These are phyloP conservation scores for Rallus limicola DNA, from an alignment of 2,113 vertebrate species.

Conservation along the genomic window DNA sequence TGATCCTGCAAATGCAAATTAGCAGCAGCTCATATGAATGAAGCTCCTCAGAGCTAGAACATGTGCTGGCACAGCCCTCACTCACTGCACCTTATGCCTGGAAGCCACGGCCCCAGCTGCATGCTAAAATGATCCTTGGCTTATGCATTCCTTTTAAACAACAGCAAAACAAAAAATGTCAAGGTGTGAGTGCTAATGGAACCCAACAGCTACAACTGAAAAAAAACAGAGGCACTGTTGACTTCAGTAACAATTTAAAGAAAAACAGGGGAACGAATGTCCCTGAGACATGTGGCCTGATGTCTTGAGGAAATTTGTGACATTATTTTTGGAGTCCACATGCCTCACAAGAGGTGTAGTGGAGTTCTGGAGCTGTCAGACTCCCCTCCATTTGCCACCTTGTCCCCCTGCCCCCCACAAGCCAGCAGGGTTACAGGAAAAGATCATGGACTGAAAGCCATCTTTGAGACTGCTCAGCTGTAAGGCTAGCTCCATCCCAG, in stretches of 20 bases:
- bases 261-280: background rate
- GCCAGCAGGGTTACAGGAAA: background rate
- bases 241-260: background rate
- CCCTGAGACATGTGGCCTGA: background rate
- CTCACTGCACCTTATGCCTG: background rate
- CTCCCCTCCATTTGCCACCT: background rate
- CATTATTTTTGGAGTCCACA: background rate
- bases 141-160: background rate
- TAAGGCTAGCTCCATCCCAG: background rate
- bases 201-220: background rate
- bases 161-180: background rate
- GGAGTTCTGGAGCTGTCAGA: background rate
- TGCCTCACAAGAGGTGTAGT: accelerated
- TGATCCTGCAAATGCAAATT: background rate
- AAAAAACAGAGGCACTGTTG: background rate
- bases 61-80: background rate
- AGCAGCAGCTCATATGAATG: background rate
- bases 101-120: background rate
- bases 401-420: background rate
- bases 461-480: background rate
- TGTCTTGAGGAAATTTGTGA: background rate
- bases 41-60: background rate
- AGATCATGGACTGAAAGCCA: background rate
- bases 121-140: background rate
- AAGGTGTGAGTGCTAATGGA: background rate